These are phyloP conservation scores for Cotesia typhae DNA, from an alignment of 1,140 invertebrate species.

Conservation along the genomic window DNA sequence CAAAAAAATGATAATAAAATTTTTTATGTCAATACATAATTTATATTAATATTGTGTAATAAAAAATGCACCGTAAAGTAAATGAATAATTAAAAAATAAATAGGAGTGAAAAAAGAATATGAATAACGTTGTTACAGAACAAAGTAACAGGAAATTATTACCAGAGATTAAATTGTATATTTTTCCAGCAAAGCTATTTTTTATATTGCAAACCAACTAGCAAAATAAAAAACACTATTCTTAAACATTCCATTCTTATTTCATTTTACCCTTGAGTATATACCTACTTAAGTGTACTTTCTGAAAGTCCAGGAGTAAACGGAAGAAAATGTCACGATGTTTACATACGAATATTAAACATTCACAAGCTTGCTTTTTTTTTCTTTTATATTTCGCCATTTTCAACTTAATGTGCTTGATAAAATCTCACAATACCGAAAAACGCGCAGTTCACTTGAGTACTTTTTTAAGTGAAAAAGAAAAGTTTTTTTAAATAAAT, in stretches of 20 bases:
- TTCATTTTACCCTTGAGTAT: background rate
- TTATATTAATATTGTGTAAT: no score
- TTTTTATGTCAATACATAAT: no score
- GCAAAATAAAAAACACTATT: background rate
- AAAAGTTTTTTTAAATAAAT: background rate
- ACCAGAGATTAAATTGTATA: no score
- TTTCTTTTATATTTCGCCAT: background rate
- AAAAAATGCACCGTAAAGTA: no score
- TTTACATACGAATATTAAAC: slow-evolving; percentile 14
- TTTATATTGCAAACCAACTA: background rate
- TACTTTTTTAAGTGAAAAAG: background rate
- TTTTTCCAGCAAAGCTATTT: no score
- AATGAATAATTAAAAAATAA: no score
- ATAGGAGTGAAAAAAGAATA: no score
- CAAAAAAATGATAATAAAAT: no score
- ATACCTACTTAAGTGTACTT: background rate
- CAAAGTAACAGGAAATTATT: no score
- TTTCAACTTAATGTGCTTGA: background rate
- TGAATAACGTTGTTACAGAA: no score
- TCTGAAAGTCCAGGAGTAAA: slow-evolving; percentile 1
- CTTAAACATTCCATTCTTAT: background rate
- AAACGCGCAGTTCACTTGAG: background rate
- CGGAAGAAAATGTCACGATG: background rate
- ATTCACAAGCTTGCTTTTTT: slow-evolving; percentile 2
- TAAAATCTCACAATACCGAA: no score